These are phyloP conservation scores for Archilochus colubris DNA, from an alignment of 2,113 vertebrate species.

Conservation along the genomic window DNA sequence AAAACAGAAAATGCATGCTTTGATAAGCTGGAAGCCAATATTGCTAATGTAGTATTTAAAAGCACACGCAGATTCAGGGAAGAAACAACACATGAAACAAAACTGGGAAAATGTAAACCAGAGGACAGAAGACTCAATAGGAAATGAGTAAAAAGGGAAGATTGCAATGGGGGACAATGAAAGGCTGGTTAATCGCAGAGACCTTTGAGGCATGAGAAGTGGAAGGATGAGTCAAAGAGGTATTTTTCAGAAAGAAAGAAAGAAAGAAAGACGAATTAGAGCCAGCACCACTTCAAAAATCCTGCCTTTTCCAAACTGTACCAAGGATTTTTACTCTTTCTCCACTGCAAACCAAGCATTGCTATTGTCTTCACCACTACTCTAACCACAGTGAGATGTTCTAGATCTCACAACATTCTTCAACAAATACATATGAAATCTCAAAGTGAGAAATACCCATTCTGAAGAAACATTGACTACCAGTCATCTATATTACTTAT, in stretches of 20 bases:
- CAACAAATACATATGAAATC: background rate
- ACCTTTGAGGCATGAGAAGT: background rate
- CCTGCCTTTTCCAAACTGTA: background rate
- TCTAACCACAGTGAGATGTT: background rate
- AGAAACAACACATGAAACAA: background rate
- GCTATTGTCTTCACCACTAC: background rate
- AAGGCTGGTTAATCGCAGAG: background rate
- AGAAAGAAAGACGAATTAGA: background rate
- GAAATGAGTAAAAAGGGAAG: background rate
- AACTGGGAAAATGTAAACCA: background rate
- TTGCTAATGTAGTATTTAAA: background rate
- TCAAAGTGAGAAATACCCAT: background rate
- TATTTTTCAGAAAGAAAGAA: background rate
- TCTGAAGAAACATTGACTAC: background rate
- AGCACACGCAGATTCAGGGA: background rate
- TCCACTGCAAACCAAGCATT: background rate
- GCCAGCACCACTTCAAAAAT: background rate
- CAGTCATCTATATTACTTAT: background rate
- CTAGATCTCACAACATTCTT: background rate
- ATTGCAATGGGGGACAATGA: background rate
- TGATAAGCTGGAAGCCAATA: background rate
- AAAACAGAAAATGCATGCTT: background rate
- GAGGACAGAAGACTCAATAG: background rate
- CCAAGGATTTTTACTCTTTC: background rate
- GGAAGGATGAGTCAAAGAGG: background rate